Evolutionary conservation across 2,888 invertebrate genomes (phyloP), one percentile per base, ranked within the genome.

Genomic region (Leptinotarsa juncta): DNA sequence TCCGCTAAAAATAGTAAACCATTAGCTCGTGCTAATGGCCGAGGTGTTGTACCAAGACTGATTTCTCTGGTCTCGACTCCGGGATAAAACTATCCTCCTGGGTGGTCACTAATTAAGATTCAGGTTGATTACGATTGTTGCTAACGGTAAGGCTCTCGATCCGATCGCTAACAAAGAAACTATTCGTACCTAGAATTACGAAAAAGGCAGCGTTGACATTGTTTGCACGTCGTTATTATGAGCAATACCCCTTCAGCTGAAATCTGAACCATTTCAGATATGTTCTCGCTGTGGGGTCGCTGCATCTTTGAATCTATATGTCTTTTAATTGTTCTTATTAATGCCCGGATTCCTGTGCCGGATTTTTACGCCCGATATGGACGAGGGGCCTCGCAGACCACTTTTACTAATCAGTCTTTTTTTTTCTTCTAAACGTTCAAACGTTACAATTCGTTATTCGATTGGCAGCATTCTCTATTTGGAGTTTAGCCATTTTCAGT

Each of bases 101-200:
- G 88, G 88, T 88, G 88, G 88, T 86, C 88, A 85, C 88, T 88
- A 88, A 88, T 88, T 88, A 88, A 88, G 87, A 88, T 88, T 88
- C 88, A 88, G 85, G 85, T 86, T 88, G 88, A 88, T 88, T 88
- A 85, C 88, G 88, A 88, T 88, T 88, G 87, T 88, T 86, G 86
- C 87, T 87, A 88, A 87, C 87, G 87, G 88, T 88, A 88, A 84
- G 88, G 86, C 87, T 88, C 87, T 86, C 87, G 84, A 85, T 78
- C 80, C 81, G 83, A 83, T 83, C 83, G 81, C 82, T 84, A 84
- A 85, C 86, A 86, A 86, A 87, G 86, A 85, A 85, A 85, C 86
- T 84, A 84, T 84, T 84, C 83, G 84, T 87, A 87, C 86, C 83
- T 84, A 86, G 86, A 86, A 86, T 82, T 86, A 85, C 87, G 85